Percentiles rank a stretch among this genome's conserved stretches.
Evolutionary conservation across 1,140 invertebrate genomes (phyloP).

Genomic region (Lasaia peninsularis): DNA sequence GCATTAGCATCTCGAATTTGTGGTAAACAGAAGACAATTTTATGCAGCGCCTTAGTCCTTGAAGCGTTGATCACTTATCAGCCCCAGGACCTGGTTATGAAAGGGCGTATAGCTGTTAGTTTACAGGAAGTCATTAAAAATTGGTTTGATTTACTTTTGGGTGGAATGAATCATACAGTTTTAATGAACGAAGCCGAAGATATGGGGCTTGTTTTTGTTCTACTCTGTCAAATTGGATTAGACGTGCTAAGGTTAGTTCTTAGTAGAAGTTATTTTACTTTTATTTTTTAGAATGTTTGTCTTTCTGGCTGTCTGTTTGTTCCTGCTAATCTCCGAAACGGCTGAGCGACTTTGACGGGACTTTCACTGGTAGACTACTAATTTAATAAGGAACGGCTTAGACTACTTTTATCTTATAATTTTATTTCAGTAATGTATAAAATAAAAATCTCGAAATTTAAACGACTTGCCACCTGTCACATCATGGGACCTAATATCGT

Average conservation of each 20-base stretch:
- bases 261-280: not conserved
- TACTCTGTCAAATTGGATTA: slow-evolving; percentile 48
- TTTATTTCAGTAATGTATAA: too few relatives aligned
- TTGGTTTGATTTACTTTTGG: slow-evolving; percentile 48
- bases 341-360: too few relatives aligned
- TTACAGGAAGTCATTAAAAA: slow-evolving; percentile 44
- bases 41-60: slow-evolving; percentile 54
- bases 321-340: not conserved
- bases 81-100: slow-evolving; percentile 40
- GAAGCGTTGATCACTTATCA: slow-evolving; percentile 57
- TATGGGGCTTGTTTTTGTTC: slow-evolving; percentile 45
- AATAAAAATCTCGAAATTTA: too few relatives aligned
- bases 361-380: too few relatives aligned
- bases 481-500: too few relatives aligned
- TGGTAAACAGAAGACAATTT: slow-evolving; percentile 36
- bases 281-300: too few relatives aligned
- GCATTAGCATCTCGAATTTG: slow-evolving; percentile 28
- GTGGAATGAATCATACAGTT: slow-evolving; percentile 39
- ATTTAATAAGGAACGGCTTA: too few relatives aligned
- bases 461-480: too few relatives aligned
- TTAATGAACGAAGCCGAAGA: slow-evolving; percentile 38
- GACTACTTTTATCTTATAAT: too few relatives aligned
- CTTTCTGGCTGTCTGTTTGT: not conserved
- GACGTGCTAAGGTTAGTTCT: slow-evolving; percentile 46
- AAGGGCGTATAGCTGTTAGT: slow-evolving; percentile 30